Conservation (phyloP, 2,113 vertebrate genomes). For the Recurvirostra avosetta region DNA sequence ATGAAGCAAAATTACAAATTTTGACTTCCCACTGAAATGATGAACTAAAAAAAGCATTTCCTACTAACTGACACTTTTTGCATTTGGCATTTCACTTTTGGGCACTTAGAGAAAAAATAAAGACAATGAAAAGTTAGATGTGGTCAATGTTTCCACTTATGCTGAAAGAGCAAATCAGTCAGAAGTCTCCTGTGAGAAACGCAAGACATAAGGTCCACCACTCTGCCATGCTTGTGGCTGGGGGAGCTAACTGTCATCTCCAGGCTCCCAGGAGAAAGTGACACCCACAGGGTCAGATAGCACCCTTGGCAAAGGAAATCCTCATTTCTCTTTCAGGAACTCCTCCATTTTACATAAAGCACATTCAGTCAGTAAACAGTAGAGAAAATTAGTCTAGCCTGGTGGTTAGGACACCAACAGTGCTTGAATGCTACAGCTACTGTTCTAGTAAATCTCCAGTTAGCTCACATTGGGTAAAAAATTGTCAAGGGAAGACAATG, state of each 20-base stretch:
- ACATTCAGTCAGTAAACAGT: neutral
- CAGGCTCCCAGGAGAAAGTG: neutral
- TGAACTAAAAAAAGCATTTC: neutral
- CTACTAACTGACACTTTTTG: neutral
- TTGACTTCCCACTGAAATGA: neutral
- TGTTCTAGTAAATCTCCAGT: neutral
- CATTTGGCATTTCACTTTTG: neutral
- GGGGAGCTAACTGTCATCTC: neutral
- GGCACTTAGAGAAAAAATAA: neutral
- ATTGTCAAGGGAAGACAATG: neutral
- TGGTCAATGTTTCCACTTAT: neutral
- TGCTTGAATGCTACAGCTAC: neutral
- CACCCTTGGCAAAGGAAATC: neutral
- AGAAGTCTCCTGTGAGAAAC: neutral
- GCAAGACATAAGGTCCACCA: neutral
- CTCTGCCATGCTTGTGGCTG: accelerated
- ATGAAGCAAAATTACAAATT: neutral
- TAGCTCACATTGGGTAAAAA: neutral
- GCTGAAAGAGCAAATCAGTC: neutral
- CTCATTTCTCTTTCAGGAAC: neutral
- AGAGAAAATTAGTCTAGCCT: neutral
- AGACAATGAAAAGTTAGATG: neutral
- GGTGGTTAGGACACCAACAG: neutral
- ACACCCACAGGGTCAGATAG: neutral
- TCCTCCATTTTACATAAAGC: neutral